phyloP scores from a whole-genome alignment of 2,888 invertebrate genomes.

The Oegoconia quadripuncta region DNA sequence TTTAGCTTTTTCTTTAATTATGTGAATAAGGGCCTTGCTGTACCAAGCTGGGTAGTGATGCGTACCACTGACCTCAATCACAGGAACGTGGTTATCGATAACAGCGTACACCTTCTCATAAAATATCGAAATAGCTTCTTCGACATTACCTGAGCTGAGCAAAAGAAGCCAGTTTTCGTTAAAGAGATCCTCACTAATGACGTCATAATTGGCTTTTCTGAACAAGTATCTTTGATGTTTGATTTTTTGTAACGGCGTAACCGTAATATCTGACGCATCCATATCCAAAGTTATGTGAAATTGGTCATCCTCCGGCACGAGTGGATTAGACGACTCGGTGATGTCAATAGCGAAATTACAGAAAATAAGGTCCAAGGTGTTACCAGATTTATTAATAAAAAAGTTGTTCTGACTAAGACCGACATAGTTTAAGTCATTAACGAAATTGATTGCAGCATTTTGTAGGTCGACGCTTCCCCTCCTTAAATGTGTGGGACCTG shows the following conservation, averaged over 20 bases:
- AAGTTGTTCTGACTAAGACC: not conserved
- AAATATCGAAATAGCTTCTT: not conserved
- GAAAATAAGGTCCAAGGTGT: conserved; percentile 4
- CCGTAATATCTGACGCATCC: not conserved
- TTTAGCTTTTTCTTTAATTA: conserved; percentile 15
- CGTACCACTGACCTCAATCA: not conserved
- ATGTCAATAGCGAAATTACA: conserved; percentile 9
- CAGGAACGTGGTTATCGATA: not conserved
- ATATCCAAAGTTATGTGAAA: not conserved
- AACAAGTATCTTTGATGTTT: not conserved
- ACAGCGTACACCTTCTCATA: not conserved
- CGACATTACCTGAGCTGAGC: not conserved
- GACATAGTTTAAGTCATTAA: conserved; percentile 6
- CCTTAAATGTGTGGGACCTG: not conserved
- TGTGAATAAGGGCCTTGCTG: conserved; percentile 6
- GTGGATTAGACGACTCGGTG: not conserved
- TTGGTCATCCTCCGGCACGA: not conserved
- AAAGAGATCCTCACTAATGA: not conserved
- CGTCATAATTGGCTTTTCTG: conserved; percentile 1
- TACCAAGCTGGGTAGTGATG: conserved; percentile 13
- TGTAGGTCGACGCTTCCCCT: not conserved
- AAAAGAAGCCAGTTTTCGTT: not conserved
- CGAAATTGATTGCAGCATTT: not conserved
- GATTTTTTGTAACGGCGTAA: not conserved
- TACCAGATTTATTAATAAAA: not conserved